Conservation (phyloP, 1,140 invertebrate species). For the Formica exsecta region DNA sequence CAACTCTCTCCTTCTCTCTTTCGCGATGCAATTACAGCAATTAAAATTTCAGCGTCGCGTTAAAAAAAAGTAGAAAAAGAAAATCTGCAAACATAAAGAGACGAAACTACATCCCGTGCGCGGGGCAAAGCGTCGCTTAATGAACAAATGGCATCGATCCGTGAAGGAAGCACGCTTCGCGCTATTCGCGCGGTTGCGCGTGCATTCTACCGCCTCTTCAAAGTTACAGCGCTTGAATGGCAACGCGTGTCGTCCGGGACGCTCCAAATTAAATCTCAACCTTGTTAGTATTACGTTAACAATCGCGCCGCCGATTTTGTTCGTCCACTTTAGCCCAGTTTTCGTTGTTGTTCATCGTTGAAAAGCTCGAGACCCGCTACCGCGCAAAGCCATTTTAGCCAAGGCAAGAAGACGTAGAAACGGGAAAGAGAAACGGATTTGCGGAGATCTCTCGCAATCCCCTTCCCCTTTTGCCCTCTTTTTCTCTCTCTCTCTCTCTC, state of each 20-base stretch:
- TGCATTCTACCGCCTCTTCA: conserved; percentile 41
- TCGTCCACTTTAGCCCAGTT: conserved; percentile 52
- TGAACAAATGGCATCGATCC: conserved; percentile 60
- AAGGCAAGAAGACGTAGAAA: conserved; percentile 38
- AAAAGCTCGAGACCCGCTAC: conserved; percentile 42
- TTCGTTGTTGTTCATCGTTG: conserved; percentile 56
- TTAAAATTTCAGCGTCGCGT: conserved; percentile 59
- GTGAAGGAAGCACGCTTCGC: conserved; percentile 57
- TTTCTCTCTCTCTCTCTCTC: background rate
- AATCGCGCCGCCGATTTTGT: conserved; percentile 27
- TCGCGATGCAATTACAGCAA: conserved; percentile 58
- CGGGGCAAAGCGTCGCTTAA: conserved; percentile 56
- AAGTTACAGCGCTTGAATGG: conserved; percentile 36
- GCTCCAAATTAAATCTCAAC: conserved; percentile 66
- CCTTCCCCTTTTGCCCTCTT: too few species aligned
- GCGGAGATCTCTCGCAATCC: conserved; percentile 13
- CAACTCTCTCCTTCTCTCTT: conserved; percentile 18
- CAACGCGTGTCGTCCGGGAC: conserved; percentile 43
- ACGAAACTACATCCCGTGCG: conserved; percentile 52
- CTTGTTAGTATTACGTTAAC: conserved; percentile 70
- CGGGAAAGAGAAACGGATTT: conserved; percentile 64
- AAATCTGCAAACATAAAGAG: conserved; percentile 46
- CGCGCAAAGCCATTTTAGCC: conserved; percentile 63
- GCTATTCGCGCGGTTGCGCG: conserved; percentile 47
- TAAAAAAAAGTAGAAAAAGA: background rate